Conservation (phyloP, 1,140 invertebrate species). For the Fragariocoptes setiger region DNA sequence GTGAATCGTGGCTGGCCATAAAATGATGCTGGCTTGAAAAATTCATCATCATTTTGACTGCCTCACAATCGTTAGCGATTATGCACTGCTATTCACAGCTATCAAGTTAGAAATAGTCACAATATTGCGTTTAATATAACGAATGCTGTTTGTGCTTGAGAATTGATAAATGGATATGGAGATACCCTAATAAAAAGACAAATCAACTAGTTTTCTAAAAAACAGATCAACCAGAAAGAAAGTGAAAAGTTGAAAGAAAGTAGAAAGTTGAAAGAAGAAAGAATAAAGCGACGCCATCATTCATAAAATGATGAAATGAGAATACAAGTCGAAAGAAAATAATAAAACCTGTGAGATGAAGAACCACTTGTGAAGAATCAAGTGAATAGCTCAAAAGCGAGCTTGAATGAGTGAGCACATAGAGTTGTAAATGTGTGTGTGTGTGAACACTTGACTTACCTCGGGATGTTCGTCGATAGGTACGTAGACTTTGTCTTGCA, state of each 20-base stretch:
- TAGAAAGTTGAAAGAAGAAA: not conserved
- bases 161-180: no score
- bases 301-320: not conserved
- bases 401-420: slow-evolving; percentile 3
- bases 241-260: not conserved
- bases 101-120: no score
- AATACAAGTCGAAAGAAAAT: not conserved
- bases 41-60: no score
- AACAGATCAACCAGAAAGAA: not conserved
- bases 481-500: slow-evolving; percentile 96
- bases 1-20: no score
- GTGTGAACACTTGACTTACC: slow-evolving; percentile 32
- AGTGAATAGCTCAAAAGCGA: not conserved
- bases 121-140: no score
- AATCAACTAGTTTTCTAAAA: not conserved
- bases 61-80: no score
- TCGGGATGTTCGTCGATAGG: slow-evolving; percentile 98
- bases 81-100: no score
- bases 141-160: no score
- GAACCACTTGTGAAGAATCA: no score
- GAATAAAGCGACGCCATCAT: not conserved
- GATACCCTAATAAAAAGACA: no score
- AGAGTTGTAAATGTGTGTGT: no score
- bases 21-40: no score
- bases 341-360: slow-evolving; percentile 1